These are phyloP conservation scores for Gymnorhina tibicen DNA, from an alignment of 2,113 vertebrate genomes.

Conservation along the genomic window DNA sequence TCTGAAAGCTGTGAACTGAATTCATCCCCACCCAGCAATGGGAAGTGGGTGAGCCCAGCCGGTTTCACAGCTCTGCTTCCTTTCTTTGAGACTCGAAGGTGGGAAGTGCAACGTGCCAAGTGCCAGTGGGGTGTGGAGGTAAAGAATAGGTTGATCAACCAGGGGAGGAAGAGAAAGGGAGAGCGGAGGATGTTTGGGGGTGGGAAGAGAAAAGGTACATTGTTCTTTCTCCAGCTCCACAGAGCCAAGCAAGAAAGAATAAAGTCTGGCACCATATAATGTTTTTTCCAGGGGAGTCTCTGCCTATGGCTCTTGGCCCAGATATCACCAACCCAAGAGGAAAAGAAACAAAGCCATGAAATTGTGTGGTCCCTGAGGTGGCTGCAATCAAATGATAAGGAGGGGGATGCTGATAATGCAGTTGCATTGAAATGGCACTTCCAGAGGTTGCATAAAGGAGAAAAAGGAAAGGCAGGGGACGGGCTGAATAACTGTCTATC, in stretches of 20 bases:
- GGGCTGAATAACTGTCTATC: neutral
- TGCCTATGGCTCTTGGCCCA: conserved; percentile 23
- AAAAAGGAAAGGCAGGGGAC: neutral
- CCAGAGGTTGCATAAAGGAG: neutral
- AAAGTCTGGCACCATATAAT: conserved; percentile 1
- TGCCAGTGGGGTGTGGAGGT: neutral
- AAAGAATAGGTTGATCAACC: conserved; percentile 8
- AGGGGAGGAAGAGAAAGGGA: neutral
- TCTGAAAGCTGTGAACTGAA: neutral
- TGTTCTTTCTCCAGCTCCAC: conserved; percentile 8
- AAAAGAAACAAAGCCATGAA: conserved; percentile 54
- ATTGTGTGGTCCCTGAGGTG: conserved; percentile 6
- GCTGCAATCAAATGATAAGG: conserved; percentile 32
- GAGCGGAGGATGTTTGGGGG: conserved; percentile 7
- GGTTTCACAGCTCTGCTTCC: conserved; percentile 48
- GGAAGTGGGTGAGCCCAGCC: conserved; percentile 39
- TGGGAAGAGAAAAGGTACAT: conserved; percentile 25
- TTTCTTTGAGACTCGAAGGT: conserved; percentile 28
- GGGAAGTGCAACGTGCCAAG: conserved; percentile 12
- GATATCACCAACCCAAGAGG: conserved; percentile 4
- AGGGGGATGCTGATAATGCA: neutral
- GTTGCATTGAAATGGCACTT: conserved; percentile 2
- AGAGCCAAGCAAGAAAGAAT: conserved; percentile 23
- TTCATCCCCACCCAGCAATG: conserved; percentile 28
- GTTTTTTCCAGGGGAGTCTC: conserved; percentile 44